Percentiles rank a stretch among this genome's conserved stretches.
Conservation (phyloP, 1,140 invertebrate genomes). For the Oryctes rhinoceros region DNA sequence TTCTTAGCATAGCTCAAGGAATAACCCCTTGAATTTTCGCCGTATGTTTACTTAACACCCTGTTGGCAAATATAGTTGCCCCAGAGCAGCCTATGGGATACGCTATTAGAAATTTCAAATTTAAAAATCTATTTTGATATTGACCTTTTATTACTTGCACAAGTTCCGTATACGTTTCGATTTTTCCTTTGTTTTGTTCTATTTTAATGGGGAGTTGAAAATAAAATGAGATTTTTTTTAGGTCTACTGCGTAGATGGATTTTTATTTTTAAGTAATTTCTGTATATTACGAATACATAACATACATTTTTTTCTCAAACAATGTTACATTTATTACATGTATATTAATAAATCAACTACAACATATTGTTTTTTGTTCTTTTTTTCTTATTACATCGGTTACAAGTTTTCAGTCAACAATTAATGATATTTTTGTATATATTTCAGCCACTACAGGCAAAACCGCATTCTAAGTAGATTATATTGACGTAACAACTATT, state of each 20-base stretch:
- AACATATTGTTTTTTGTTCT: not conserved
- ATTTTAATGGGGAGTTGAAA: too few species aligned
- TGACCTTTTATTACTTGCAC: too few species aligned
- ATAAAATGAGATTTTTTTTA: too few species aligned
- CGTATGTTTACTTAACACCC: too few species aligned
- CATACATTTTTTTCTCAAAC: not conserved
- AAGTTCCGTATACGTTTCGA: too few species aligned
- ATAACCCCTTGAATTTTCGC: too few species aligned
- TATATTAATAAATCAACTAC: not conserved
- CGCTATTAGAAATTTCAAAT: too few species aligned
- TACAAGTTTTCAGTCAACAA: not conserved
- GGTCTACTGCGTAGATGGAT: not conserved
- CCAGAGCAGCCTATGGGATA: too few species aligned
- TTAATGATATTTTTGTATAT: not conserved
- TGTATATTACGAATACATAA: not conserved
- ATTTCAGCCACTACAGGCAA: not conserved
- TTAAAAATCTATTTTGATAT: too few species aligned
- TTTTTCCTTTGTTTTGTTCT: too few species aligned
- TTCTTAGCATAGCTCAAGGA: too few species aligned
- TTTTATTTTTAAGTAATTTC: not conserved
- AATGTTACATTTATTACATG: slow-evolving; percentile 2
- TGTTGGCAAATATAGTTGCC: too few species aligned
- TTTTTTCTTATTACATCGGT: not conserved
- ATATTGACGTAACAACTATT: not conserved
- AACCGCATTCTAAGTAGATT: not conserved